phyloP scores from a whole-genome alignment of 2,888 invertebrate species.

The Phengaris arion region DNA sequence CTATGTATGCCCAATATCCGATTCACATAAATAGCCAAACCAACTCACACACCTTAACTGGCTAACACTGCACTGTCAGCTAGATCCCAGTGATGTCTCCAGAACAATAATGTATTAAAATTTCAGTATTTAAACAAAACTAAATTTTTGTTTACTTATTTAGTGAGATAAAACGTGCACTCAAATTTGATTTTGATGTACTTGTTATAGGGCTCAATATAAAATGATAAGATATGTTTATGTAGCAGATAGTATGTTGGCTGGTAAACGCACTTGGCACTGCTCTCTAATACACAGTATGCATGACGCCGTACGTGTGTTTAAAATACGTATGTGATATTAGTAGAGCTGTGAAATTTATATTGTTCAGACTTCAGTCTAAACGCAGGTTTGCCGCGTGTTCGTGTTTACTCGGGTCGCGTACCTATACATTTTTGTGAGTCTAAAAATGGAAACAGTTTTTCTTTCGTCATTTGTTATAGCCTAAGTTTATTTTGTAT shows the following conservation, averaged over 20 bases:
- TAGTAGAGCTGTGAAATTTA: slow-evolving; percentile 32
- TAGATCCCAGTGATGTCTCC: background rate
- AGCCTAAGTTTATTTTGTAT: too few relatives aligned
- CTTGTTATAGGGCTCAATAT: slow-evolving; percentile 19
- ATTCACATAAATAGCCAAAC: background rate
- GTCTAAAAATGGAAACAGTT: slow-evolving; percentile 16
- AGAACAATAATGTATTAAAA: background rate
- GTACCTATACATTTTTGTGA: slow-evolving; percentile 25
- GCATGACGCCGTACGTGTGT: slow-evolving; percentile 33
- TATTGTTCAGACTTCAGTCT: slow-evolving; percentile 33
- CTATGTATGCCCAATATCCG: too few relatives aligned
- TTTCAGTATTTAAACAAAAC: background rate
- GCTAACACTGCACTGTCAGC: background rate
- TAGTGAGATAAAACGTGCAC: background rate
- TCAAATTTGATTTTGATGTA: background rate
- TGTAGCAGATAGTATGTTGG: slow-evolving; percentile 10
- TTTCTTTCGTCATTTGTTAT: background rate
- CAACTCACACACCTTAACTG: background rate
- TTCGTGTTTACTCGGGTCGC: slow-evolving; percentile 33
- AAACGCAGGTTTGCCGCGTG: slow-evolving; percentile 30
- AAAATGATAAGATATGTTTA: background rate
- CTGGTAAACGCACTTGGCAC: slow-evolving; percentile 38
- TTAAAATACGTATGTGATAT: slow-evolving; percentile 30
- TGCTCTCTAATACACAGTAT: slow-evolving; percentile 39
- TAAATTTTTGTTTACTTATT: background rate